phyloP scores from a whole-genome alignment of 2,797 vertebrate species.

The Melanogrammus aeglefinus region DNA sequence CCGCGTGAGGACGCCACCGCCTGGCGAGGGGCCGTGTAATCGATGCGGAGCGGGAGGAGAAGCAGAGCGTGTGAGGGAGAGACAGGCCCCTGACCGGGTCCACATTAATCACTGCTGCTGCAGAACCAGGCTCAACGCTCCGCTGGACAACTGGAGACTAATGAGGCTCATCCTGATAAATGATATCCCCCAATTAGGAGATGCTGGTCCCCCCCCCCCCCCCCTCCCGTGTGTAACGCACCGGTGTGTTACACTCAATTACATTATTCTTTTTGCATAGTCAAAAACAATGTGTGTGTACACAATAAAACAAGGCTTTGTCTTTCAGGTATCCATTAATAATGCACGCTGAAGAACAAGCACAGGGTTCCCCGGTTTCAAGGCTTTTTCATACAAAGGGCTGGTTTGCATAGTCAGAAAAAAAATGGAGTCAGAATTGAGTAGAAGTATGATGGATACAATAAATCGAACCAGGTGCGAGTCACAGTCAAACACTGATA shows the following conservation, averaged over 20 bases:
- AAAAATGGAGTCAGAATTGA: not conserved
- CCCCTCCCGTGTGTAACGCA: not conserved
- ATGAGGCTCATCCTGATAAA: slow-evolving; percentile 26
- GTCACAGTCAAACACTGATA: not conserved
- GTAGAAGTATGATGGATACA: no score
- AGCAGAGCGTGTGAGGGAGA: slow-evolving; percentile 29
- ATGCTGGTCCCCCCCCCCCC: not conserved
- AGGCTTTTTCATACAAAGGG: no score
- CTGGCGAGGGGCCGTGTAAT: slow-evolving; percentile 33
- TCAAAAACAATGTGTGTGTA: no score
- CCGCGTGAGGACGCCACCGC: slow-evolving; percentile 33
- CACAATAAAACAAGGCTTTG: not conserved
- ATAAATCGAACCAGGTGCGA: no score
- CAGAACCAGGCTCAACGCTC: slow-evolving; percentile 18
- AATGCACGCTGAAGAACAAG: not conserved
- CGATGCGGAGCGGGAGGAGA: slow-evolving; percentile 28
- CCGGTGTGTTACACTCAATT: not conserved
- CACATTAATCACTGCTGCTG: slow-evolving; percentile 39
- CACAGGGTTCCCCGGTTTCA: not conserved
- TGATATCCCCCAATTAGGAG: not conserved
- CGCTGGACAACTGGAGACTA: slow-evolving; percentile 29
- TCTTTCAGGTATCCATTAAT: not conserved
- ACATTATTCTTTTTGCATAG: no score
- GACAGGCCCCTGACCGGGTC: slow-evolving; percentile 38
- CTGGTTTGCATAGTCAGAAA: no score